Evolutionary conservation across 2,888 invertebrate species (phyloP), one percentile per base, ranked within the genome.

Genomic region (Oegoconia quadripuncta): DNA sequence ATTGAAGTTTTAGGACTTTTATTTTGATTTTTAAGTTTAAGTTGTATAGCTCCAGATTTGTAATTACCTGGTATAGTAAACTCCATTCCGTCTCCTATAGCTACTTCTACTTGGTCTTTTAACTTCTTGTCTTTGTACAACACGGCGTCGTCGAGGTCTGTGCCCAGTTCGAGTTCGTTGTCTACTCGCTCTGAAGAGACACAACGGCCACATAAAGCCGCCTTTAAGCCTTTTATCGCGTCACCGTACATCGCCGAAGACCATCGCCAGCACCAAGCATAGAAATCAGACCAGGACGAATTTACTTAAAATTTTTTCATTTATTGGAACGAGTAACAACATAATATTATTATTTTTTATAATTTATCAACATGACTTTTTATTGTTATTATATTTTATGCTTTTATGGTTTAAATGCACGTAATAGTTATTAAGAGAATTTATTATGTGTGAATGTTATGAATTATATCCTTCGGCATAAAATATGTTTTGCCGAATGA

Each of bases 71-170:
- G 96, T 88, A 96, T 96, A 35, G 95, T 96, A 69, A 96, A 95
- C 80, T 96, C 96, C 94, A 96, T 96, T 53, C 96, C 96, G 74
- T 96, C 96, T 32, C 96, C 96, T 65, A 96, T 95, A 46, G 96
- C 95, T 50, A 96, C 95, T 88, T 97, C 96, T 53, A 96, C 90
- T 80, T 95, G 94, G 69, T 95, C 95, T 88, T 95, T 94, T 64
- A 93, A 93, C 80, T 96, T 96, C 80, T 95, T 95, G 67, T 95
- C 95, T 74, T 94, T 93, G 79, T 93, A 94, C 63, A 95, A 90
- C 55, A 95, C 92, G 38, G 95, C 94, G 78, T 96, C 96, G 47
- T 93, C 94, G 63, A 96, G 89, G 62, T 91, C 91, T 31, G 89
- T 89, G 44, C 90, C 90, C 55, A 91, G 82, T 60, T 91, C 91